Evolutionary conservation across 1,140 invertebrate genomes (phyloP), one percentile per base, ranked within the genome.

Genomic region (Dreissena polymorpha): DNA sequence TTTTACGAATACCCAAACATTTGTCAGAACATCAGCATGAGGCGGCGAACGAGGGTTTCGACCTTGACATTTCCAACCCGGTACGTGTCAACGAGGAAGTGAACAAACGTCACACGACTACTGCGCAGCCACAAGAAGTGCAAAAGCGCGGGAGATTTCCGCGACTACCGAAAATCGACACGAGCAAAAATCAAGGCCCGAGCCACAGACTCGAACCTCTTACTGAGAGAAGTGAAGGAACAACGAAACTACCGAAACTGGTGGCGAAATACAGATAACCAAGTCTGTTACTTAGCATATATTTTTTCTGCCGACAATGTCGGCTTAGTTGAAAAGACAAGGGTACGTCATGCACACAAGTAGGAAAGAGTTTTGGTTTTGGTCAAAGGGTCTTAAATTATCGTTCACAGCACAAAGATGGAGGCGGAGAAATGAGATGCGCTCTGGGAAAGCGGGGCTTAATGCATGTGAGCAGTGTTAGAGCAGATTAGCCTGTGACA

Each of bases 91-190:
- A 70, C 10, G 71, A 73, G 49, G 79, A 82, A 13, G 71, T 73
- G 10, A 18, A 6, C 14, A 73, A 74, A 57, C 79, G 71, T 73
- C 79, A 82, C 64, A 74, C 74, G 79, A 73, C 79, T 16, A 82
- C 79, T 8, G 79, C 79, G n/a, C 49, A 50, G 55, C 79, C 79
- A 1, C 70, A 82, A 51, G 71, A 82, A 13, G 53, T 82, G 18
- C 16, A 18, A 57, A 82, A 73, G 63, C n/a, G 79, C 25, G 79
- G 79, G 3, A 21, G 64, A 25, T 13, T 82, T n/a, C 70, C 79
- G 29, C 27, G 49, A 72, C 70, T 72, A 12, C 70, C 70, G 16
- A 73, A 78, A 70, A 29, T 70, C 25, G 67, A 73, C 51, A 27
- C 21, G 0, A 67, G 27, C 21, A 25, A 21, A 14, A 82, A 74